Percentiles rank a stretch among this genome's conserved stretches.
Evolutionary conservation across 2,888 invertebrate species (phyloP).

Genomic region (Leucophora obtusa): DNA sequence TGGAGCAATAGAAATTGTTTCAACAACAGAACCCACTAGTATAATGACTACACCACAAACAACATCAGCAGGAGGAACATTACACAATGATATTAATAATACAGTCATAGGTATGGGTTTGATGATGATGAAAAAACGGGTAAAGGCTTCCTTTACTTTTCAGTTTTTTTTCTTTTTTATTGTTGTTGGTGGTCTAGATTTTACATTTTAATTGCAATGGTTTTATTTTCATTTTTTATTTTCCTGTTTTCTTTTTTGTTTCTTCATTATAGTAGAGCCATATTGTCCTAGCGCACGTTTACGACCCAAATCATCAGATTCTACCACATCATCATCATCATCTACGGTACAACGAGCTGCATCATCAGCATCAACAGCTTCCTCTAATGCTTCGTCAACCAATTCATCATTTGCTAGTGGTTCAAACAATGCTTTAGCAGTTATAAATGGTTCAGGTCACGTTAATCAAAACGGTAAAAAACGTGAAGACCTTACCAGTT

Average conservation of each 20-base stretch:
- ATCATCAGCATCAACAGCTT: constrained; percentile 57
- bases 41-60: constrained; percentile 62
- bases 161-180: neutral
- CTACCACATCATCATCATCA: constrained; percentile 59
- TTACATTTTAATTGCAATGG: constrained; percentile 19
- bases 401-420: constrained; percentile 65
- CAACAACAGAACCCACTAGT: constrained; percentile 66
- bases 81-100: constrained; percentile 60
- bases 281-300: constrained; percentile 70
- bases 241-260: constrained; percentile 9
- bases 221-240: constrained; percentile 17
- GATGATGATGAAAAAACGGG: constrained; percentile 7
- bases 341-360: constrained; percentile 59
- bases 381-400: constrained; percentile 56
- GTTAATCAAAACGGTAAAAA: constrained; percentile 71
- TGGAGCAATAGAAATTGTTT: constrained; percentile 54
- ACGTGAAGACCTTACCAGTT: constrained; percentile 80
- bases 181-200: constrained; percentile 34
- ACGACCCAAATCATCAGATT: constrained; percentile 72
- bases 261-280: constrained; percentile 60
- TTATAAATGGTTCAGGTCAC: constrained; percentile 63
- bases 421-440: constrained; percentile 69
- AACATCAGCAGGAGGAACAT: constrained; percentile 61
- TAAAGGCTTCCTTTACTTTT: constrained; percentile 20
- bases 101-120: constrained; percentile 65